Conservation (phyloP, 2,888 invertebrate genomes). For the Danaus chrysippus region DNA sequence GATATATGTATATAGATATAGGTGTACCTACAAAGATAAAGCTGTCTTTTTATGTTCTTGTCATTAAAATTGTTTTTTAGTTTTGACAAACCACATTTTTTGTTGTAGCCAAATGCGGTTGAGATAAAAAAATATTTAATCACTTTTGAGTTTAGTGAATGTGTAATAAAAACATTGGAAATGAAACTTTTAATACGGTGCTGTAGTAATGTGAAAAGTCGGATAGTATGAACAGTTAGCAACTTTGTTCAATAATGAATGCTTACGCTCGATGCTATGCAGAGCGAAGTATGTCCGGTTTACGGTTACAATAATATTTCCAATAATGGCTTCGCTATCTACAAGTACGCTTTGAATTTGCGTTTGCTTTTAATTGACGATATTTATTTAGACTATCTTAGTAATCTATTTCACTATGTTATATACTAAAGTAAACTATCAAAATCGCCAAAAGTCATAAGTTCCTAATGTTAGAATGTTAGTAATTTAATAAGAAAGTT, state of each 20-base stretch:
- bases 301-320: constrained; percentile 19
- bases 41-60: no score
- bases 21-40: no score
- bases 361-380: constrained; percentile 13
- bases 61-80: no score
- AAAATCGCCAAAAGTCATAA: no score
- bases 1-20: no score
- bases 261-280: background rate
- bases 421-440: no score
- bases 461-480: no score
- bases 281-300: constrained; percentile 13
- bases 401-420: no score
- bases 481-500: no score
- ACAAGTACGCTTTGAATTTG: constrained; percentile 18
- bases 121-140: no score
- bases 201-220: constrained; percentile 18
- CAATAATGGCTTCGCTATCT: constrained; percentile 4
- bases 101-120: no score
- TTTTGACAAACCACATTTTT: no score
- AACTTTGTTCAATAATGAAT: constrained; percentile 31
- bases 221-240: constrained; percentile 22
- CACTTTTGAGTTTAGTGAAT: background rate
- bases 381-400: background rate
- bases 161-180: constrained; percentile 14
- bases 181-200: constrained; percentile 30